These are phyloP conservation scores for Xestia ashworthii DNA, from an alignment of 2,888 invertebrate species.

Conservation along the genomic window DNA sequence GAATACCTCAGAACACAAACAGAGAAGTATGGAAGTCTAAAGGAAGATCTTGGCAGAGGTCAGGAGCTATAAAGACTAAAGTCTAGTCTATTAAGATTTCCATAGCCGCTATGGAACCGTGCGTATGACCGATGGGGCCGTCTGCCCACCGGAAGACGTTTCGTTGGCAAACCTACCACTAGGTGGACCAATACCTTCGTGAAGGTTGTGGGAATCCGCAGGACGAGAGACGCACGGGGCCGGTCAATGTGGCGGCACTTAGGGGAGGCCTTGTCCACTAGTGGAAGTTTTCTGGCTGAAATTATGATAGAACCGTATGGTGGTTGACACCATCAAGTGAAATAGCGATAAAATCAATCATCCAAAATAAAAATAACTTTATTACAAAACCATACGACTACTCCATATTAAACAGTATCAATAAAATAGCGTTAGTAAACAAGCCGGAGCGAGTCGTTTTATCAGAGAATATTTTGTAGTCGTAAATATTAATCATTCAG, in stretches of 20 bases:
- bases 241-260: too few species aligned
- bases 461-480: slow-evolving; percentile 32
- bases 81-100: neutral
- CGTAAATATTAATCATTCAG: slow-evolving; percentile 46
- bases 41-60: neutral
- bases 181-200: too few species aligned
- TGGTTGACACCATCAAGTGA: neutral
- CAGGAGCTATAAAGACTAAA: neutral
- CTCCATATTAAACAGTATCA: neutral
- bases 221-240: too few species aligned
- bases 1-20: neutral
- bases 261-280: too few species aligned
- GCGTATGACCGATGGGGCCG: too few species aligned
- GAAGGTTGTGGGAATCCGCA: too few species aligned
- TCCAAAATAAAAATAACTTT: neutral
- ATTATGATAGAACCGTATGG: neutral
- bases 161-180: too few species aligned
- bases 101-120: neutral
- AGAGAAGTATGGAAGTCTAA: neutral
- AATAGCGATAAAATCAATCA: neutral
- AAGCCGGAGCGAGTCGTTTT: slow-evolving; percentile 12
- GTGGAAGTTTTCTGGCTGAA: too few species aligned
- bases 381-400: neutral
- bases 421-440: slow-evolving; percentile 33
- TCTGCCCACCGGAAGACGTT: too few species aligned